Conservation (phyloP, 2,797 vertebrate genomes). For the Phrynocephalus forsythii region DNA sequence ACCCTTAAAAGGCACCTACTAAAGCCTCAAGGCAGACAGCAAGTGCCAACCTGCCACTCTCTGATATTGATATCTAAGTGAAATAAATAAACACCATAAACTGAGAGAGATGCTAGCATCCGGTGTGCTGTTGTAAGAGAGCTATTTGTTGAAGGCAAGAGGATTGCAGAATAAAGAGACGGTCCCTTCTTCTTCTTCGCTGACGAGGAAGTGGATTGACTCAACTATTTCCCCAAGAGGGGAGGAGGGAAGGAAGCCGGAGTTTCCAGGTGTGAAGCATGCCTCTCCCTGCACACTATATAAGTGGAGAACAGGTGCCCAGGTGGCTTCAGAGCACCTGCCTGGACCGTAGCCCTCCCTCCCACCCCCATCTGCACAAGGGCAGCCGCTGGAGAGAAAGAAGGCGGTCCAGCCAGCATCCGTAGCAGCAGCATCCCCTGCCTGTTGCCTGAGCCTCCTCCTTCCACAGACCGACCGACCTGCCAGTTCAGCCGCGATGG, state of each 20-base stretch:
- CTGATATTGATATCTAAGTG: no score
- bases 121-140: not conserved
- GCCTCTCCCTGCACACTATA: conserved; percentile 57
- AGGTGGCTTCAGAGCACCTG: conserved; percentile 37
- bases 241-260: conserved; percentile 61
- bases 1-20: no score
- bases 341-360: not conserved
- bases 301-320: conserved; percentile 49
- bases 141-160: not conserved
- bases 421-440: no score
- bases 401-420: not conserved
- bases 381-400: not conserved
- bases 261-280: conserved; percentile 74
- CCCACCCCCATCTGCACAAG: not conserved
- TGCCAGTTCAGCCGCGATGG: not conserved
- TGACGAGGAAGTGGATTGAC: conserved; percentile 53
- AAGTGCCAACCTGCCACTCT: no score
- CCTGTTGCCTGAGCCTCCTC: not conserved
- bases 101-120: no score
- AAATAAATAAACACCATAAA: no score
- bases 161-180: conserved; percentile 29
- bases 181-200: no score
- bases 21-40: no score
- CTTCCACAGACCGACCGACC: not conserved
- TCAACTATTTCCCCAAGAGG: conserved; percentile 39